phyloP scores from a whole-genome alignment of 2,888 invertebrate genomes.

The Protonemura montana region DNA sequence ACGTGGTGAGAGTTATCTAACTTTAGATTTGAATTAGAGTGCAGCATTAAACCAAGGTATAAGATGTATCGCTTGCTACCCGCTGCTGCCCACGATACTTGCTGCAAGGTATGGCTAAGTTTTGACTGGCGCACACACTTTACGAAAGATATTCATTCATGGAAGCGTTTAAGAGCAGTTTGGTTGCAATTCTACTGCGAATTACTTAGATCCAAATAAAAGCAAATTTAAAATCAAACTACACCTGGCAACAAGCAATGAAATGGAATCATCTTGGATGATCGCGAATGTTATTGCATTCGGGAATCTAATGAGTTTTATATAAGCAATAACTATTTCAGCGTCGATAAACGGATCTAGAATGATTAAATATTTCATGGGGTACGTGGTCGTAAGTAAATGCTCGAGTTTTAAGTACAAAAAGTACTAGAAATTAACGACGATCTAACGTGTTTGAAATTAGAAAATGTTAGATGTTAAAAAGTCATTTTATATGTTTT shows the following conservation, averaged over 20 bases:
- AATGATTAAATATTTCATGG: not conserved
- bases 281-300: not conserved
- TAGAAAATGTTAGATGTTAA: not conserved
- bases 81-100: too few relatives aligned
- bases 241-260: not conserved
- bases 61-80: too few relatives aligned
- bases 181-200: too few relatives aligned
- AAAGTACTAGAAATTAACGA: constrained; percentile 4
- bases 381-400: not conserved
- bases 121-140: too few relatives aligned
- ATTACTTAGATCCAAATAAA: not conserved
- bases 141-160: too few relatives aligned
- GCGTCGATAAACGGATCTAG: not conserved
- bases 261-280: not conserved
- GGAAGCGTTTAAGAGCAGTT: too few relatives aligned
- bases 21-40: too few relatives aligned
- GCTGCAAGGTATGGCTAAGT: too few relatives aligned
- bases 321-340: not conserved
- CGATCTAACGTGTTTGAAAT: not conserved
- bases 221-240: not conserved
- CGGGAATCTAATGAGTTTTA: not conserved
- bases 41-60: too few relatives aligned
- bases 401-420: not conserved
- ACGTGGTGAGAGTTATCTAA: too few relatives aligned
- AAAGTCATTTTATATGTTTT: not conserved